Evolutionary conservation across 2,797 vertebrate genomes (phyloP), one percentile per base, ranked within the genome.

Genomic region (Coregonus suidteri): DNA sequence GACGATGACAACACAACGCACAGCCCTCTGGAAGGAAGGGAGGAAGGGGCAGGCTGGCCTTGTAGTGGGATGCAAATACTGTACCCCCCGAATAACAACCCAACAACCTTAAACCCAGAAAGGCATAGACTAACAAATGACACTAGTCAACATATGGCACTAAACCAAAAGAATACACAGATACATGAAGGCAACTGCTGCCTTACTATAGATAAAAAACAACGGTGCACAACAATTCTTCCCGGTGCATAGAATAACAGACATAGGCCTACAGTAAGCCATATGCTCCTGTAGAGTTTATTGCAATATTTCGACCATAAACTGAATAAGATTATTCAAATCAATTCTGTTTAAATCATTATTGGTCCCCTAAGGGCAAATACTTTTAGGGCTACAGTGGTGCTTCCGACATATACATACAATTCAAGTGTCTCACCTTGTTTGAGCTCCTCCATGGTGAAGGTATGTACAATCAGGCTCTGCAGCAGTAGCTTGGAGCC

Each of bases 381-480:
- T 18, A 59, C 56, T 20, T 20, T 18, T 6, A 7, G n/a, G 56
- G n/a, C 18, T 59, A 59, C 11, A 13, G 41, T 47, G 41, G 18
- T 6, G 16, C 6, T 59, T 59, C 7, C 5, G 56, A 59, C 16
- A 4, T 16, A 20, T 59, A 59, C 56, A 59, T 18, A 18, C 20
- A 13, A 14, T 15, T 31, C 15, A 64, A 66, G 25, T 68, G 13
- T 13, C 88, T 86, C 84, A 94, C 88, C 88, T 92, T 78, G 85
- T 3, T 59, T 68, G 18, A 94, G 89, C 77, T 93, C 90, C 81
- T 91, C 77, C 30, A 85, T 74, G 73, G 90, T 93, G 93, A 95
- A 94, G 73, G 88, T 52, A 51, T 82, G 81, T 79, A 93, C 30
- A 0, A 73, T 53, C 4, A 83, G 79, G 64, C 81, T 88, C 78